Evolutionary conservation across 2,888 invertebrate species (phyloP), one percentile per base, ranked within the genome.

Genomic region (Syrphus vitripennis): DNA sequence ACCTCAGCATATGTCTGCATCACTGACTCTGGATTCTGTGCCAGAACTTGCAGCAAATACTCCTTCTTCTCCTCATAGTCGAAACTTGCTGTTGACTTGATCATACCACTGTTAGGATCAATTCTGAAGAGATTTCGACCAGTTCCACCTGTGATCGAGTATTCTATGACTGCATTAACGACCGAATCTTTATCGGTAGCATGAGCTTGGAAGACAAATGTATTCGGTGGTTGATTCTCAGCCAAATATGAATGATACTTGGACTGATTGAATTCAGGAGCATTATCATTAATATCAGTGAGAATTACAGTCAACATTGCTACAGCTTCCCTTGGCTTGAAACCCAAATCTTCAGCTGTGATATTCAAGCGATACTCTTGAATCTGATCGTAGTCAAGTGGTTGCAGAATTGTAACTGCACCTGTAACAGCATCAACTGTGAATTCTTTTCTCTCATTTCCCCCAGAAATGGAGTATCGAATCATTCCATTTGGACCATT

Each of bases 251-350:
- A 97, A 88, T 96, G 94, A 90, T 96, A 98, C 67, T 94, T 92
- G 0, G 95, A 94, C 90, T 96, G 95, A 91, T 96, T 96, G 90
- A 98, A 99, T 14, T 94, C 93, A 0, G 98, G 98, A 10, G 97
- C 95, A 91, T 98, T 98, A 90, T 99, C 98, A 90, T 98, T 98
- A 42, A 98, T 97, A 90, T 99, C 98, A 0, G 97, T 97, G 1
- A 99, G 93, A 70, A 96, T 96, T 0, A 99, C 96, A 0, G 96
- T 97, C 7, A 98, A 93, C 89, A 96, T 96, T 0, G 97, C 97
- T 5, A 96, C 95, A 0, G 97, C 95, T 89, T 95, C 94, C 88
- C 94, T 95, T 0, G 96, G 94, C 88, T 96, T 95, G 90, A 97
- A 97, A 3, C 96, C 98, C 65, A 97, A 93, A 93, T 99, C 98